These are phyloP conservation scores for Garrulus glandarius DNA, from an alignment of 2,797 vertebrate genomes.

Conservation along the genomic window DNA sequence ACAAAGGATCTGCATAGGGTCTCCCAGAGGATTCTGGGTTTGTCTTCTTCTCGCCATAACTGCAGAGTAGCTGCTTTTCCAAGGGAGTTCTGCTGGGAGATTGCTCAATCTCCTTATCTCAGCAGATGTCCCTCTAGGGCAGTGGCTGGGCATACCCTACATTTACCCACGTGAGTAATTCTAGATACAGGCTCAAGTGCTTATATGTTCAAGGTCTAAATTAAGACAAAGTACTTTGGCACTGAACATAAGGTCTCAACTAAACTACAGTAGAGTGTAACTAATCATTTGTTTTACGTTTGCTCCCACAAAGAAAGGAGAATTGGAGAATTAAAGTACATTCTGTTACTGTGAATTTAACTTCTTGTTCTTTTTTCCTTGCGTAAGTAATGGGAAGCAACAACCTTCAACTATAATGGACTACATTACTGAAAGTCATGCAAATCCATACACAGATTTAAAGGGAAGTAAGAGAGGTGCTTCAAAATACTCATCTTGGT, in stretches of 20 bases:
- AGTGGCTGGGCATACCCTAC: no score
- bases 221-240: slow-evolving; percentile 9
- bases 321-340: neutral
- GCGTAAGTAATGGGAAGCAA: neutral
- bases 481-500: neutral
- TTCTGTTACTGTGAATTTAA: neutral
- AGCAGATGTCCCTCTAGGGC: no score
- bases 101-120: no score
- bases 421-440: neutral
- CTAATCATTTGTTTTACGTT: neutral
- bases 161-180: neutral
- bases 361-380: neutral
- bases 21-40: no score
- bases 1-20: no score
- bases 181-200: neutral
- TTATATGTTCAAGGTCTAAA: neutral
- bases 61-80: no score
- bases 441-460: neutral
- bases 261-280: neutral
- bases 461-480: neutral
- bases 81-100: no score
- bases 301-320: neutral
- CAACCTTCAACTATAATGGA: neutral
- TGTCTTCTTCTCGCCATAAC: no score
- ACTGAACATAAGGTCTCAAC: neutral